Evolutionary conservation across 1,140 invertebrate genomes (phyloP), one percentile per base, ranked within the genome.

Genomic region (Probaryconus sp.): DNA sequence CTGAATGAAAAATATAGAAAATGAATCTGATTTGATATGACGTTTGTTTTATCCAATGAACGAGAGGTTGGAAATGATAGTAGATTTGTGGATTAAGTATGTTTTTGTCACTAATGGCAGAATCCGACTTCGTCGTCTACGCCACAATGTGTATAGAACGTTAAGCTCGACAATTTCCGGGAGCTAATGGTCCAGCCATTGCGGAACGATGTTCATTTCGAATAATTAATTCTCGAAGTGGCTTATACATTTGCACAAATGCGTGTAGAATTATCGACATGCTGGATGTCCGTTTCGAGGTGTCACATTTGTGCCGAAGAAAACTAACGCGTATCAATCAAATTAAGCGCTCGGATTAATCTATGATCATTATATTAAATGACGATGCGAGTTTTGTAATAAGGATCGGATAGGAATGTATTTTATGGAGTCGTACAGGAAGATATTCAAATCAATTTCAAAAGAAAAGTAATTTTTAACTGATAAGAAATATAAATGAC

Each of bases 141-240:
- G 69, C 13, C 48, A 65, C 69, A 63, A 74, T 38, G 63, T 70
- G 73, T 60, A 58, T 69, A 65, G 60, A 56, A 82, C 76, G 74
- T 81, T 78, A 83, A 84, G 74, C 81, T 40, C 63, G 79, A 81
- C 83, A 87, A 87, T 87, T 87, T 86, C 85, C 85, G 83, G 84
- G 67, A 81, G 82, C 83, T 87, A 87, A 87, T 87, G 81, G 81
- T 75, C 60, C 78, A 77, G 77, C 77, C 78, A 81, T 78, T 72
- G 79, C 71, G 48, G 24, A 70, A 51, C 76, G 69, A 78, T 75
- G 77, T 83, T 83, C 81, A 83, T 85, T 85, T 80, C 81, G 78
- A 83, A 85, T 85, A 86, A 86, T 87, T 86, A 86, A 86, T 85
- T 83, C 76, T 70, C 61, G 50, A 56, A 61, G 31, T 74, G 51